A percentile compares a stretch with the other conserved stretches of the same genome.
phyloP scores from a whole-genome alignment of 2,888 invertebrate genomes.

The Nomada ruficornis region DNA sequence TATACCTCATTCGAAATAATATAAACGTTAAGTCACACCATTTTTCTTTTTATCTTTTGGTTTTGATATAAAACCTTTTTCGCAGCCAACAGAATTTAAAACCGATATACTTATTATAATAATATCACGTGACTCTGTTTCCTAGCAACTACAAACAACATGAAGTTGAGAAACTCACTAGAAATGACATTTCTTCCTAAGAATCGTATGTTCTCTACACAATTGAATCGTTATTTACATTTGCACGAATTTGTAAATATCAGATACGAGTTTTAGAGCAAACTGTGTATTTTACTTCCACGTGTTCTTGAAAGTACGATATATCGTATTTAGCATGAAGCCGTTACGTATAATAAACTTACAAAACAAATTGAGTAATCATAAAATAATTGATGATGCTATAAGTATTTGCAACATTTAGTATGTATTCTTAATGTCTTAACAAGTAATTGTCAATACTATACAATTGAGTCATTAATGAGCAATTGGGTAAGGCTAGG shows the following conservation, averaged over 20 bases:
- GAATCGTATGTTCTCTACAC: not conserved
- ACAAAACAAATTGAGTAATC: not conserved
- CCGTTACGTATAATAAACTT: not conserved
- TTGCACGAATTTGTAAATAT: not conserved
- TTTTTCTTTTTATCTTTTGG: not conserved
- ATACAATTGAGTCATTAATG: constrained; percentile 42
- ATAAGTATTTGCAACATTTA: not conserved
- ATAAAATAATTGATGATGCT: not conserved
- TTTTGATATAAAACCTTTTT: not conserved
- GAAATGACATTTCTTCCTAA: not conserved
- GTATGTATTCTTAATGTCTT: not conserved
- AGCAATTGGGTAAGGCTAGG: constrained; percentile 67
- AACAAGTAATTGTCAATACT: constrained; percentile 35
- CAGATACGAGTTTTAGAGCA: not conserved
- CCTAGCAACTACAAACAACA: constrained; percentile 54
- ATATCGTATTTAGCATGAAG: not conserved
- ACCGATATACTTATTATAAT: constrained; percentile 8
- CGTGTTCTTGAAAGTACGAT: not conserved
- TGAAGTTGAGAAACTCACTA: constrained; percentile 24
- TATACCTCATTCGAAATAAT: not conserved
- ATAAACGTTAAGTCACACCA: not conserved
- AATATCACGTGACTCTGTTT: constrained; percentile 35
- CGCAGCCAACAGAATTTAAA: constrained; percentile 29
- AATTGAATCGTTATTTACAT: not conserved
- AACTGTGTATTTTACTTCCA: not conserved